Percentiles rank a stretch among this genome's conserved stretches.
Conservation (phyloP, 2,113 vertebrate genomes). For the Melanostigma gelatinosum region DNA sequence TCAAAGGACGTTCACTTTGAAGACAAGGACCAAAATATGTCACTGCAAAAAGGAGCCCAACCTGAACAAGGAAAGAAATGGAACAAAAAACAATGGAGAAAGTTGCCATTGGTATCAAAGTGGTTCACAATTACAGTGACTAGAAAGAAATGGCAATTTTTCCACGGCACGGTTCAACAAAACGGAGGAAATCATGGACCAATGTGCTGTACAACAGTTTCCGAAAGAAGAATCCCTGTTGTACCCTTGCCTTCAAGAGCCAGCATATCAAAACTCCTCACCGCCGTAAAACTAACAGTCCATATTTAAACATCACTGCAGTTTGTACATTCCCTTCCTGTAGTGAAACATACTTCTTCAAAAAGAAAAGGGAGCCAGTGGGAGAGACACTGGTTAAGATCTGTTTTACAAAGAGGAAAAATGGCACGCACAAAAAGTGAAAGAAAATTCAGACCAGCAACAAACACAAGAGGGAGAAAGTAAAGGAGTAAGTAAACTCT, state of each 20-base stretch:
- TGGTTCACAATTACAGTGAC: too few species aligned
- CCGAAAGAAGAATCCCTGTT: neutral
- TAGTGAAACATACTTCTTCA: neutral
- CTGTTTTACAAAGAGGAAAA: neutral
- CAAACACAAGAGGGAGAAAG: neutral
- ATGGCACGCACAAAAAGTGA: too few species aligned
- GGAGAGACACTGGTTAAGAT: neutral
- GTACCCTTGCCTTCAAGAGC: neutral
- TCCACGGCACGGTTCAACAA: too few species aligned
- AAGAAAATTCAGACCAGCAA: neutral
- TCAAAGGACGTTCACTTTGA: too few species aligned
- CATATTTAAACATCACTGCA: neutral
- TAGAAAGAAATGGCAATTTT: too few species aligned
- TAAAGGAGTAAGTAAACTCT: too few species aligned
- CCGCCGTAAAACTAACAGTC: neutral
- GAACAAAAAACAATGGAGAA: too few species aligned
- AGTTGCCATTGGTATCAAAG: too few species aligned
- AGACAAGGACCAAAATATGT: too few species aligned
- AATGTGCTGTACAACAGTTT: neutral
- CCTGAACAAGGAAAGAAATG: too few species aligned
- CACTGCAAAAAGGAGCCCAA: too few species aligned
- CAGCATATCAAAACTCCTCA: neutral
- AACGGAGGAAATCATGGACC: too few species aligned
- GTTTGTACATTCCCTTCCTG: neutral
- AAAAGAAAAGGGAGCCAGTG: neutral